Base-by-base conservation (phyloP, 1,140 invertebrate genomes). In the Aleiodes sp. region DNA sequence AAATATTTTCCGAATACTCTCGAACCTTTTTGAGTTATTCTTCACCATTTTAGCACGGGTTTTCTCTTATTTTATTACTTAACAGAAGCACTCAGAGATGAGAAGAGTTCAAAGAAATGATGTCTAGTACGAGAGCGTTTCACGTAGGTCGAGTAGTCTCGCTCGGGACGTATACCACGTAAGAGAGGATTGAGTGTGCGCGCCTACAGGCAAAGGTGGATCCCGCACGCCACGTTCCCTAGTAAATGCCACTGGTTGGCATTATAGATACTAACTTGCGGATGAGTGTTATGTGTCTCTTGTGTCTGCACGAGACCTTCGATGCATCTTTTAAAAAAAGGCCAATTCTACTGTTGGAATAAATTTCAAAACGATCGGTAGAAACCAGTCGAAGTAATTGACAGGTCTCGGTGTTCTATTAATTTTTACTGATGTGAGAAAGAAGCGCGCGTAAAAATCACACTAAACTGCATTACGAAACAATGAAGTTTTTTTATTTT, bases 161-260 rank as follows among this genome's bases (percentile, higher is more conserved):
- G 46, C 46, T 29, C 31, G 12, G 12, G 46, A 52, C 19, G n/a
- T 43, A 21, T 56, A 24, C 24, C 35, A 10, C 24, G 2, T 19
- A 63, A 37, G 14, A n/a, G 10, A 26, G 57, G 64, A 41, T 28
- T 21, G 57, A 62, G 64, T 59, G n/a, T 61, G 63, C 39, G 46
- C 56, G 56, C 39, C 14, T 16, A 52, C 21, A 35, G 60, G 31
- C 19, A 68, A 62, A 65, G 63, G 71, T 68, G 62, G 60, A 16
- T 59, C 46, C 60, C 46, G 35, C 24, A 26, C 39, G 14, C 29
- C 21, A 24, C 21, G 19, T 26, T 16, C 29, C 33, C 31, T 26
- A 65, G 77, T 84, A 85, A 85, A 85, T 85, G 84, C 84, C 84
- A 84, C 84, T 82, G 80, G 84, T 85, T 85, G 84, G 84, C 83